phyloP scores from a whole-genome alignment of 1,140 invertebrate genomes.

The Sipha flava region DNA sequence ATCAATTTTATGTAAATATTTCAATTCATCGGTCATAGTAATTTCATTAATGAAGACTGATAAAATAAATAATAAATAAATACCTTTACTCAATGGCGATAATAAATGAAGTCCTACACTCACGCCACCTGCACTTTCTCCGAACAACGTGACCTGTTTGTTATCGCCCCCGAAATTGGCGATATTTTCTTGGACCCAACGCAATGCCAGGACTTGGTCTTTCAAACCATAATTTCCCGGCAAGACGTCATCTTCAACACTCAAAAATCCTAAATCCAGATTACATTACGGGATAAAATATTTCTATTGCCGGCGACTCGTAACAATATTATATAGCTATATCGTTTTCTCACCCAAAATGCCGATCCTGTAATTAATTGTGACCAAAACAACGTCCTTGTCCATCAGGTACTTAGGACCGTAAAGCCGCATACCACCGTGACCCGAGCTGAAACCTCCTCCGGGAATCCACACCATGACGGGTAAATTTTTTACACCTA shows the following conservation, averaged over 20 bases:
- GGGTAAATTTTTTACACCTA: constrained; percentile 39
- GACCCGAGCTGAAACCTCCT: constrained; percentile 46
- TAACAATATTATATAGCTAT: too few relatives aligned
- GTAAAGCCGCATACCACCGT: constrained; percentile 38
- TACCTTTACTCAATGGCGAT: constrained; percentile 8
- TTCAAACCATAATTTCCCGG: constrained; percentile 45
- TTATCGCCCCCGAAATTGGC: constrained; percentile 52
- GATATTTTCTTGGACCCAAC: constrained; percentile 55
- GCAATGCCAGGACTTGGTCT: constrained; percentile 53
- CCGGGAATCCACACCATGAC: constrained; percentile 50
- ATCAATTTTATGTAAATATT: too few relatives aligned
- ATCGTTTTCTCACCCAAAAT: constrained; percentile 44
- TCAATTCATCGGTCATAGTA: too few relatives aligned
- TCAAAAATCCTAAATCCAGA: constrained; percentile 40
- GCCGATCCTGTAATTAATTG: constrained; percentile 51
- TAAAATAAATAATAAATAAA: not conserved
- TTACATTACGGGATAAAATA: too few relatives aligned
- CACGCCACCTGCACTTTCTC: constrained; percentile 52
- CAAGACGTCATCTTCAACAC: constrained; percentile 35
- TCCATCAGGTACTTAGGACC: constrained; percentile 51
- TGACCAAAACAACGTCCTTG: constrained; percentile 49
- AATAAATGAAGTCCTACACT: constrained; percentile 43
- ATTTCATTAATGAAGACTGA: too few relatives aligned
- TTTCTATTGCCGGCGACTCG: too few relatives aligned
- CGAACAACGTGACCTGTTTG: constrained; percentile 48